A percentile compares a stretch with the other conserved stretches of the same genome.
These are phyloP conservation scores for Meda fulgida DNA, from an alignment of 2,797 vertebrate species.

Conservation along the genomic window DNA sequence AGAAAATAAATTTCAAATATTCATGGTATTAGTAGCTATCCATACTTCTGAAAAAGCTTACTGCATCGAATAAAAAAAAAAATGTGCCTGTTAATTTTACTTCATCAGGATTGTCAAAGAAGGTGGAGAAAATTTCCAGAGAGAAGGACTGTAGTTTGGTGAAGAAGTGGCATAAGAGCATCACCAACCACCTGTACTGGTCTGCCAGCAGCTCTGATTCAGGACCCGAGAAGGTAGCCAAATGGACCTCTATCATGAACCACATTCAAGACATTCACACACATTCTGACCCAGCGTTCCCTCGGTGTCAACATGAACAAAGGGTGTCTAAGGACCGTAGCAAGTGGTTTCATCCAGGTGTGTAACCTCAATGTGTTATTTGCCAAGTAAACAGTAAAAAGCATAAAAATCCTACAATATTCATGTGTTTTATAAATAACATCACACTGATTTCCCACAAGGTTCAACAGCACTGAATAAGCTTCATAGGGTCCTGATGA, in stretches of 20 bases:
- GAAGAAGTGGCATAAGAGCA: not conserved
- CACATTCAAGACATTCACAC: not conserved
- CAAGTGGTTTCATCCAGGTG: not conserved
- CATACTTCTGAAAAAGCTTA: not conserved
- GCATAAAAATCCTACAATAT: not conserved
- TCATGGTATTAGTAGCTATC: not conserved
- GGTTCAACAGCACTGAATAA: not conserved
- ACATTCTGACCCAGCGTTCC: not conserved
- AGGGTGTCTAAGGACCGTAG: not conserved
- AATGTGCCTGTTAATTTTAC: no score
- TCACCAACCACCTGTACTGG: not conserved
- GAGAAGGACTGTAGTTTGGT: not conserved
- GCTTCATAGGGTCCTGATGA: not conserved
- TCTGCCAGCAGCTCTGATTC: not conserved
- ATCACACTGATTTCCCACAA: not conserved
- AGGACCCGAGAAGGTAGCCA: no score
- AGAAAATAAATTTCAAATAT: not conserved
- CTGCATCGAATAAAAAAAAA: no score
- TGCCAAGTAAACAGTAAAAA: not conserved
- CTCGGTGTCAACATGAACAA: not conserved
- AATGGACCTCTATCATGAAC: not conserved
- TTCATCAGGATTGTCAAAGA: slow-evolving; percentile 8
- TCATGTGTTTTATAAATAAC: not conserved
- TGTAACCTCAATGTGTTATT: not conserved
- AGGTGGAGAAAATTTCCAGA: not conserved